Percentiles rank a stretch among this genome's conserved stretches.
These are phyloP conservation scores for Leptopilina drosophilae DNA, from an alignment of 2,888 invertebrate genomes.

Conservation along the genomic window DNA sequence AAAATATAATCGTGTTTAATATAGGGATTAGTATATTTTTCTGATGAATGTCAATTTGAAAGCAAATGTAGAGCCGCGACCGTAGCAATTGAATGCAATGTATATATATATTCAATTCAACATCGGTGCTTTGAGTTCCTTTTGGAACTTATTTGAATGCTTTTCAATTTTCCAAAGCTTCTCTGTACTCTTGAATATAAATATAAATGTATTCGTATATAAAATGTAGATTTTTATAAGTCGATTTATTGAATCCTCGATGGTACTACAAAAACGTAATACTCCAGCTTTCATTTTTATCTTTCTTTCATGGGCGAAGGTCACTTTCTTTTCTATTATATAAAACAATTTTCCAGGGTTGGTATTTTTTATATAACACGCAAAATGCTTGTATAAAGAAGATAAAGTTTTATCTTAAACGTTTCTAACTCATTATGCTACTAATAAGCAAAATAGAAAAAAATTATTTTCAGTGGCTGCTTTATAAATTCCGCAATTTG, in stretches of 20 bases:
- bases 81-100: not conserved
- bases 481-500: too few species aligned
- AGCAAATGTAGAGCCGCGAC: not conserved
- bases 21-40: not conserved
- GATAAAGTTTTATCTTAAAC: too few species aligned
- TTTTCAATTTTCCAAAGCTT: not conserved
- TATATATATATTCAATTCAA: not conserved
- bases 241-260: constrained; percentile 8
- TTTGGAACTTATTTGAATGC: not conserved
- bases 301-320: not conserved
- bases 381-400: too few species aligned
- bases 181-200: constrained; percentile 11
- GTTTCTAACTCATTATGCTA: too few species aligned
- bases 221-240: constrained; percentile 6
- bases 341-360: not conserved
- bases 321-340: not conserved
- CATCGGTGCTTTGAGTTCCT: not conserved
- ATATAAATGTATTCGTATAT: too few species aligned
- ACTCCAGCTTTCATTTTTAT: not conserved
- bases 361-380: not conserved
- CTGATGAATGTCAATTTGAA: not conserved
- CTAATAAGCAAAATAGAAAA: too few species aligned
- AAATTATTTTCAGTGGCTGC: too few species aligned
- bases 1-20: not conserved
- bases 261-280: not conserved